Evolutionary conservation across 2,888 invertebrate genomes (phyloP), one percentile per base, ranked within the genome.

Genomic region (Hirtodrosophila alboralis): DNA sequence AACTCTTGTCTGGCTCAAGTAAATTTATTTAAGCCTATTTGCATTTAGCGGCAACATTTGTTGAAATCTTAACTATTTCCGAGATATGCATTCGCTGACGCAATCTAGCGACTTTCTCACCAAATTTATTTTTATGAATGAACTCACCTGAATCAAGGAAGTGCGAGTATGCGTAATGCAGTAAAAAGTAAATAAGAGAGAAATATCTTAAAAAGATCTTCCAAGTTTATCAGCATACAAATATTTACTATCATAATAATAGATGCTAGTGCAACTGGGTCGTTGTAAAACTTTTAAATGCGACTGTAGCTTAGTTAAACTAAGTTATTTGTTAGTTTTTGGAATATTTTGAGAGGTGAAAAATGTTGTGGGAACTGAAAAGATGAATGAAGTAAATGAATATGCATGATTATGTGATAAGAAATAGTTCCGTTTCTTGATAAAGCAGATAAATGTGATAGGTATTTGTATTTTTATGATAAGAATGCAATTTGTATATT

Each of bases 121-220:
- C 49, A 48, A 54, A 37, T 37, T 51, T 75, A 75, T 67, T 74
- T 75, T 85, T 73, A 81, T 85, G 84, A 81, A 81, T 81, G 81
- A 81, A 83, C 60, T 75, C 62, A 60, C 41, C 61, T 52, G 27
- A 26, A 44, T 54, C 40, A 44, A 84, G 72, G 81, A 87, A 85
- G 87, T 87, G 77, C 73, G 80, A 86, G 84, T 73, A 71, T 85
- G 88, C 88, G 88, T 88, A 88, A 88, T 87, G 78, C 86, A 71
- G 88, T 88, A 75, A 87, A 73, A 86, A 62, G 59, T 67, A 81
- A 81, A 85, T 65, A 86, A 52, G 26, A n/a, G 31, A 51, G 58
- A 12, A 67, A 60, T 36, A 47, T 33, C 33, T 28, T 44, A 49
- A 61, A 47, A 23, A 77, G 59, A 57, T 56, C 49, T 62, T 26